These are phyloP conservation scores for Malurus elegans DNA, from an alignment of 2,113 vertebrate genomes.

Conservation along the genomic window DNA sequence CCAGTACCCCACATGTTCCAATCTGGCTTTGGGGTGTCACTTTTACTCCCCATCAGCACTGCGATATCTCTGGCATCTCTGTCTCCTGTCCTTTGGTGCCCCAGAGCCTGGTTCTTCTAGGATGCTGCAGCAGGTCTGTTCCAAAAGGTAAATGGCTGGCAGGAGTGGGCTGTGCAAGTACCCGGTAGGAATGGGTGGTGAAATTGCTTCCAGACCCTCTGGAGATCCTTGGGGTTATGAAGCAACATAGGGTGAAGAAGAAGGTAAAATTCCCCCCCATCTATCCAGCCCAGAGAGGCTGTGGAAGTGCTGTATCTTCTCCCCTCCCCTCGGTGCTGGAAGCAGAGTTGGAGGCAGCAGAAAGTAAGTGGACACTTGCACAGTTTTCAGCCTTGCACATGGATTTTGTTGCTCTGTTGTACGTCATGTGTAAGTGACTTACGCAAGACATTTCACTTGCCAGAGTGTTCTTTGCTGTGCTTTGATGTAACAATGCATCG, in stretches of 20 bases:
- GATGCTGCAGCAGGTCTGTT: background rate
- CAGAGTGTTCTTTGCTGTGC: background rate
- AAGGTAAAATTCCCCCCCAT: background rate
- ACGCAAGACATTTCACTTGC: background rate
- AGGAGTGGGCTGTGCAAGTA: background rate
- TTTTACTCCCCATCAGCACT: background rate
- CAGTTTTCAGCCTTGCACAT: background rate
- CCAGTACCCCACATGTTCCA: background rate
- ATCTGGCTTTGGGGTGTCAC: fast-evolving
- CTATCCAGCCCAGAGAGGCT: background rate
- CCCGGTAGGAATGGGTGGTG: background rate
- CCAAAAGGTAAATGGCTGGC: background rate
- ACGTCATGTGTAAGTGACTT: background rate
- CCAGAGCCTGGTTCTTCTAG: background rate
- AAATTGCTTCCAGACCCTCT: background rate
- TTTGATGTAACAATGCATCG: background rate
- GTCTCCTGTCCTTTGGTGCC: background rate
- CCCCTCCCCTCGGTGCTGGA: background rate
- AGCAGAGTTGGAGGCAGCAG: background rate
- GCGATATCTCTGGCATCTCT: background rate
- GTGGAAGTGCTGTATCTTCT: background rate
- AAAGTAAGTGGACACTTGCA: background rate
- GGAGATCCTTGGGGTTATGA: background rate
- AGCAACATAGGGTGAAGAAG: background rate
- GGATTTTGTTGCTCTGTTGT: background rate